Evolutionary conservation across 2,888 invertebrate genomes (phyloP).

Genomic region (Lasius fuliginosus): DNA sequence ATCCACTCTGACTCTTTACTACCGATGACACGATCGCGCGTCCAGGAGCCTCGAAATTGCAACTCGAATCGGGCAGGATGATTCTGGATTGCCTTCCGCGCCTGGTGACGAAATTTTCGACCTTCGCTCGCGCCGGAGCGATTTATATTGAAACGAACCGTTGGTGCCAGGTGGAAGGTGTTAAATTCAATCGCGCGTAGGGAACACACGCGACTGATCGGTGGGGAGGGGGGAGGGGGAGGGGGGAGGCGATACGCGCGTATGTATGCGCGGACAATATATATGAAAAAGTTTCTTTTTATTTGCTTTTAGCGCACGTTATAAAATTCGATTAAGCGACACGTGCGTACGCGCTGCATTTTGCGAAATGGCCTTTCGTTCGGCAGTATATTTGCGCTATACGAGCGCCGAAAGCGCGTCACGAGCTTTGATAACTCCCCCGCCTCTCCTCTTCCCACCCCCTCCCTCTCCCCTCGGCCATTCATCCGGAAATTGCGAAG

Average conservation of each 20-base stretch:
- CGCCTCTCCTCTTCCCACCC: not conserved
- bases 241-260: not conserved
- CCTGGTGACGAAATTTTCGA: constrained; percentile 6
- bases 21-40: not conserved
- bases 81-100: not conserved
- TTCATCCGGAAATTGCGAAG: not conserved
- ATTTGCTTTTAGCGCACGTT: constrained; percentile 24
- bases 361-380: not conserved
- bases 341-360: not conserved
- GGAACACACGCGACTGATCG: not conserved
- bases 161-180: constrained; percentile 15
- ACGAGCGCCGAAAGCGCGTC: not conserved
- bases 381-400: constrained; percentile 1
- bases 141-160: constrained; percentile 4
- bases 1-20: not conserved
- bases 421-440: not conserved
- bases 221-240: too few relatives aligned
- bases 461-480: not conserved
- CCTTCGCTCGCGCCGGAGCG: not conserved
- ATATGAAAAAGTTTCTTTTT: constrained; percentile 22
- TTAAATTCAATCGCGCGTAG: constrained; percentile 13
- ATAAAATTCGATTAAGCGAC: constrained; percentile 24
- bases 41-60: not conserved
- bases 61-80: not conserved
- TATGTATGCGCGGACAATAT: not conserved